Base-by-base conservation (phyloP, 2,888 invertebrate genomes). In the Thalpophila matura region DNA sequence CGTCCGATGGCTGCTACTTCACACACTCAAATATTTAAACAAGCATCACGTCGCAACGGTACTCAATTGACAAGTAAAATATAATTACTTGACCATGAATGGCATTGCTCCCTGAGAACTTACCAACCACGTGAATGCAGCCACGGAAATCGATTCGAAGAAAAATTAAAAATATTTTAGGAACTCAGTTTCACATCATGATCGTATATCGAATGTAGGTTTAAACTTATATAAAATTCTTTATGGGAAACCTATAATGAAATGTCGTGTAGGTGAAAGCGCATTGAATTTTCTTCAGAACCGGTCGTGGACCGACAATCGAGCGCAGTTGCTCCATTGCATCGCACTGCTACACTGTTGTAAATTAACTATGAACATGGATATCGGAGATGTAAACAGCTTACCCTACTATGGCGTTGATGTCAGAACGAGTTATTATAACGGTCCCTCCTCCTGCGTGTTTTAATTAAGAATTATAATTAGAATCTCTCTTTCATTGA, bases 251-350 rank as follows among this genome's bases (percentile, higher is more conserved):
- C 78, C 81, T 61, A 70, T 60, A 78, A 75, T 72, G 77, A 84
- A 85, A 85, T 86, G 82, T 86, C 81, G 71, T 74, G 33, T 74
- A 71, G 81, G 83, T 90, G 92, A 93, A 92, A 92, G 91, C 86
- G 86, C 79, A 78, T 72, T 80, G 80, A 87, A 85, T 89, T 91
- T 91, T 89, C 89, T 88, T 87, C 59, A 60, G 72, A 91, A 92
- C 91, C 89, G 88, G 92, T 91, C 77, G 63, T 43, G 54, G 33
- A 40, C 51, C 69, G 77, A 69, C 69, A 66, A 76, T 76, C 63
- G 54, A 42, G 62, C 54, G 27, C 50, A 72, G 58, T 66, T 73
- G 38, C 42, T 58, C 10, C 37, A 61, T 38, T 49, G 47, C 65
- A 46, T 7, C 29, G 65, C 45, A 51, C 56, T 27, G 37, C 45